Base-by-base conservation (phyloP, 2,888 invertebrate species). In the Erpobdella octoculata region DNA sequence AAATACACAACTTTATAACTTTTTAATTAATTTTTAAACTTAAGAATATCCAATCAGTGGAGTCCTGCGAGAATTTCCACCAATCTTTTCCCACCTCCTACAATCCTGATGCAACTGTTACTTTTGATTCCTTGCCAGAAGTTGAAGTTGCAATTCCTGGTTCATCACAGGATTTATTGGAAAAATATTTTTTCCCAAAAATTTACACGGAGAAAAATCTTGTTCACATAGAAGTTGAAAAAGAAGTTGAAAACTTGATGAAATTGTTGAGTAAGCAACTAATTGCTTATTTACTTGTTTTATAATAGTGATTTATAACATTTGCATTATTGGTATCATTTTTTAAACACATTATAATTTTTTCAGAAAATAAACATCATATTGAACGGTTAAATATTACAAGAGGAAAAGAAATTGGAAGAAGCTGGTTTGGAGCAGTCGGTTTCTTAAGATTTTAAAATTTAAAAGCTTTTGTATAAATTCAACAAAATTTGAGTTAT, bases 101-200 rank as follows among this genome's bases (percentile, higher is more conserved):
- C 62, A 31, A 62, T 35, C 62, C 62, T 35, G 62, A 62, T 62
- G 8, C 28, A 8, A 28, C 31, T 33, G 62, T 62, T 6, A 35
- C 62, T 28, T 62, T 62, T 33, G 62, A 62, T 62, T 33, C 62
- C 31, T 21, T 62, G 33, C 62, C 62, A 33, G 62, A 62, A 8
- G 18, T 62, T 31, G 28, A 62, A 62, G 35, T 62, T 33, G 28
- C 33, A 8, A 62, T 62, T 12, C 62, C 62, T 15, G 62, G 62
- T 31, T 62, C 62, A 33, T n/a, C 31, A 8, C n/a, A 28, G 9
- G 35, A 62, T 62, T 33, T 62, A n/a, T 6, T 62, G 33, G 62
- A 33, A 9, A 62, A 62, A 62, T 33, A 35, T 33, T 62, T 62
- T 33, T 33, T 31, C 5, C 62, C 62, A 62, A 62, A 62, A 62